A percentile compares a stretch with the other conserved stretches of the same genome.
Conservation (phyloP, 2,797 vertebrate genomes). For the Epinephelus coioides region DNA sequence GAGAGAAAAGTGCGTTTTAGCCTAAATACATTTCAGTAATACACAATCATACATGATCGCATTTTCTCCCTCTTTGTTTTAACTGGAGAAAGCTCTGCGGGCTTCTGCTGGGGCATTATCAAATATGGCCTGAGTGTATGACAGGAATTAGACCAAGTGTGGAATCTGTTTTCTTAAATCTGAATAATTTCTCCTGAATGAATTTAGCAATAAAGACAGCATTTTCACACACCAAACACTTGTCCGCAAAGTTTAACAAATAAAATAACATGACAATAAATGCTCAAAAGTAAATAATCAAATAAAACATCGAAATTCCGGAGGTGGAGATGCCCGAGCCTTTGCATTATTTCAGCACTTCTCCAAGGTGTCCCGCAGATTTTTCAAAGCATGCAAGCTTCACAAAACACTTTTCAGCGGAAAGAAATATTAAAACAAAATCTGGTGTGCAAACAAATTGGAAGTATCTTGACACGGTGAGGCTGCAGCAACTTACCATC, state of each 20-base stretch:
- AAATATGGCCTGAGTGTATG: conserved; percentile 56
- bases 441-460: conserved; percentile 29
- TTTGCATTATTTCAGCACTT: background rate
- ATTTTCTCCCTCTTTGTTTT: conserved; percentile 23
- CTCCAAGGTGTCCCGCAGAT: background rate
- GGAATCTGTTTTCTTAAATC: conserved; percentile 17
- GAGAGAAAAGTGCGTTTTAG: conserved; percentile 32
- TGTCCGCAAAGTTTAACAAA: background rate
- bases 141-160: conserved; percentile 57
- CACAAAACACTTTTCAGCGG: conserved; percentile 19
- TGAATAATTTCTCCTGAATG: conserved; percentile 7
- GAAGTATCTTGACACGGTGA: conserved; percentile 63
- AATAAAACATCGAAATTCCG: conserved; percentile 38
- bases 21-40: background rate
- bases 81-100: conserved; percentile 40
- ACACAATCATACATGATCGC: background rate
- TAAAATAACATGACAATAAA: conserved; percentile 1
- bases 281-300: conserved; percentile 13
- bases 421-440: conserved; percentile 6
- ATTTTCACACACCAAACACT: background rate
- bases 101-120: conserved; percentile 25
- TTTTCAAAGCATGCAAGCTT: conserved; percentile 39
- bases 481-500: conserved; percentile 94
- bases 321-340: conserved; percentile 31
- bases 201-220: conserved; percentile 7